Conservation (phyloP, 1,140 invertebrate species). For the Mya arenaria region DNA sequence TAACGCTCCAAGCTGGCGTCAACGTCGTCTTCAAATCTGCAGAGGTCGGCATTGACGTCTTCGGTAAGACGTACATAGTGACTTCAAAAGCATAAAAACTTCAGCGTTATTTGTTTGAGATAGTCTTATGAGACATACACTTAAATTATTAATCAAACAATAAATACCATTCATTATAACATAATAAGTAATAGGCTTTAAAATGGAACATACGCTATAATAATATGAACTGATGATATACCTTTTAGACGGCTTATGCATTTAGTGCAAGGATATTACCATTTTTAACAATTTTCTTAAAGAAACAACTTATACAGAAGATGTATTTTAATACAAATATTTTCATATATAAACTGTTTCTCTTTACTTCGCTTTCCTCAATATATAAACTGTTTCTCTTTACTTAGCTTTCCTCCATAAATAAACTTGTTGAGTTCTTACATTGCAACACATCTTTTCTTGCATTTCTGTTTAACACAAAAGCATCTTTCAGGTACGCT, state of each 20-base stretch:
- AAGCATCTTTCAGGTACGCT: neutral
- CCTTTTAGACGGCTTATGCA: neutral
- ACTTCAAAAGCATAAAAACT: neutral
- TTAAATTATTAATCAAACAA: neutral
- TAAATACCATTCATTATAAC: neutral
- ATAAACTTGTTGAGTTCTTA: neutral
- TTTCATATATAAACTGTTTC: neutral
- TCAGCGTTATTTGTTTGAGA: neutral
- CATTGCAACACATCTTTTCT: neutral
- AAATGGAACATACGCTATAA: neutral
- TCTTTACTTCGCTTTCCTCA: neutral
- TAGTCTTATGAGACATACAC: neutral
- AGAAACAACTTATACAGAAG: neutral
- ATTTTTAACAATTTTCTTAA: neutral
- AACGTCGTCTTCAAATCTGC: neutral
- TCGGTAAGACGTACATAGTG: neutral
- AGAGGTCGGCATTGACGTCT: neutral
- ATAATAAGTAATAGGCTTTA: neutral
- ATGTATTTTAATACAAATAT: neutral
- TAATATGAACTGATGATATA: neutral
- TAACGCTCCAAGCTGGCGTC: slow-evolving; percentile 7
- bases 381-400: neutral
- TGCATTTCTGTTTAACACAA: neutral
- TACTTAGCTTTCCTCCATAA: neutral
- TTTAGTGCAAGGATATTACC: neutral